Conservation (phyloP, 2,888 invertebrate species). For the Nemotelus nigrinus region DNA sequence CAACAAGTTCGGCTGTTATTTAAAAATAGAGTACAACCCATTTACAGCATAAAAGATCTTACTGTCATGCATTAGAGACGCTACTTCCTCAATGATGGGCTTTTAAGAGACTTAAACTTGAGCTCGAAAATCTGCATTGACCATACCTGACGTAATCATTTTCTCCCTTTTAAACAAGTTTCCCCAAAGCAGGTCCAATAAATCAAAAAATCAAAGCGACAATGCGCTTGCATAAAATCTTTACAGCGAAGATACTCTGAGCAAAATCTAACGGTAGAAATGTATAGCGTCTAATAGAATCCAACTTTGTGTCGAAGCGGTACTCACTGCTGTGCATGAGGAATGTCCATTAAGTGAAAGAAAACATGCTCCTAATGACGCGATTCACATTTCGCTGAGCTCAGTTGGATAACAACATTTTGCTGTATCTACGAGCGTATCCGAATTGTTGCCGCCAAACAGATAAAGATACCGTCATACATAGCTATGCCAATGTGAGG, state of each 20-base stretch:
- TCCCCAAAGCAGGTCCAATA: too few species aligned
- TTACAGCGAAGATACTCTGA: not conserved
- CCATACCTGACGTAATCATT: too few species aligned
- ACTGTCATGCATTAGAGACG: too few species aligned
- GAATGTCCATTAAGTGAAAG: constrained; percentile 27
- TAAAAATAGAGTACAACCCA: too few species aligned
- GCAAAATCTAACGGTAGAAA: constrained; percentile 26
- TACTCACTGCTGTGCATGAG: not conserved
- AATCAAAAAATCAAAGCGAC: too few species aligned
- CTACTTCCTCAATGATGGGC: too few species aligned
- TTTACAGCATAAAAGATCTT: too few species aligned
- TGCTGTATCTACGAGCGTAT: not conserved
- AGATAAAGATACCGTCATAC: not conserved
- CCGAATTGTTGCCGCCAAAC: not conserved
- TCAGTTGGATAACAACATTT: not conserved
- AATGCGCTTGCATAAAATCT: too few species aligned
- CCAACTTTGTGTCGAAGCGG: not conserved
- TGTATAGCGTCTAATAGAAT: not conserved
- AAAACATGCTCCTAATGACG: constrained; percentile 35
- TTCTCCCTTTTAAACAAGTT: too few species aligned
- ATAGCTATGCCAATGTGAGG: not conserved
- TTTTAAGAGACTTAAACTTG: too few species aligned
- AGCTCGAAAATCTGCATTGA: too few species aligned
- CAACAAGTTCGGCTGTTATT: too few species aligned
- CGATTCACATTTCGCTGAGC: constrained; percentile 4